A percentile compares a stretch with the other conserved stretches of the same genome.
Evolutionary conservation across 2,797 vertebrate genomes (phyloP).

Genomic region (Sebastes iracundus): DNA sequence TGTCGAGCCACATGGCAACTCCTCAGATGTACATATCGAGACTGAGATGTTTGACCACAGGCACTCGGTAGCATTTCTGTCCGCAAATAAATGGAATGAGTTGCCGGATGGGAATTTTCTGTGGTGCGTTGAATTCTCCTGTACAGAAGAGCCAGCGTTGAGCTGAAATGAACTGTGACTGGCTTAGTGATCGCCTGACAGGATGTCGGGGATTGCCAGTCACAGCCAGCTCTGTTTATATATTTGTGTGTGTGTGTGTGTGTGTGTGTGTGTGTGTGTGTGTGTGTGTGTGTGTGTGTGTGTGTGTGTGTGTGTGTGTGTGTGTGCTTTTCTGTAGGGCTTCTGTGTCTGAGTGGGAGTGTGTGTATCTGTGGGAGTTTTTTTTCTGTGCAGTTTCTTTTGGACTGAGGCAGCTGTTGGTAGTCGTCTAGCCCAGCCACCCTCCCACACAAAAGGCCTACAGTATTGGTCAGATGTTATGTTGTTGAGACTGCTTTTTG

Average conservation of each 20-base stretch:
- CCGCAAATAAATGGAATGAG: slow-evolving; percentile 24
- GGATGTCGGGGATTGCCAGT: slow-evolving; percentile 67
- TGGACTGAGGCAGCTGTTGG: slow-evolving; percentile 81
- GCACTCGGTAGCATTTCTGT: slow-evolving; percentile 10
- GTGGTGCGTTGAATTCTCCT: slow-evolving; percentile 8
- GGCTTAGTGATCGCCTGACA: slow-evolving; percentile 62
- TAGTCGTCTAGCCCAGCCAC: slow-evolving; percentile 68
- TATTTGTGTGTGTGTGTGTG: background rate
- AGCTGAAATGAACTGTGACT: slow-evolving; percentile 47
- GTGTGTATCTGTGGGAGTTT: slow-evolving; percentile 32
- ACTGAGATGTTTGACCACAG: slow-evolving; percentile 2
- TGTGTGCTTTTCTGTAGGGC: slow-evolving; percentile 39
- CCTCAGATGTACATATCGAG: background rate
- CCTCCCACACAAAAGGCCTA: slow-evolving; percentile 79
- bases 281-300: too few species aligned
- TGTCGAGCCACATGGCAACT: background rate
- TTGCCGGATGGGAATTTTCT: background rate
- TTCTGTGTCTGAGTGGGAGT: slow-evolving; percentile 55
- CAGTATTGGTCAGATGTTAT: slow-evolving; percentile 68
- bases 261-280: too few species aligned
- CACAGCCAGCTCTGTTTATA: slow-evolving; percentile 40
- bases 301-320: too few species aligned
- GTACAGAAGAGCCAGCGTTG: slow-evolving; percentile 16
- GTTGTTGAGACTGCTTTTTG: slow-evolving; percentile 71
- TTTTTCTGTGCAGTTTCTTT: slow-evolving; percentile 57